These are phyloP conservation scores for Araneus ventricosus DNA, from an alignment of 1,140 invertebrate genomes.

Conservation along the genomic window DNA sequence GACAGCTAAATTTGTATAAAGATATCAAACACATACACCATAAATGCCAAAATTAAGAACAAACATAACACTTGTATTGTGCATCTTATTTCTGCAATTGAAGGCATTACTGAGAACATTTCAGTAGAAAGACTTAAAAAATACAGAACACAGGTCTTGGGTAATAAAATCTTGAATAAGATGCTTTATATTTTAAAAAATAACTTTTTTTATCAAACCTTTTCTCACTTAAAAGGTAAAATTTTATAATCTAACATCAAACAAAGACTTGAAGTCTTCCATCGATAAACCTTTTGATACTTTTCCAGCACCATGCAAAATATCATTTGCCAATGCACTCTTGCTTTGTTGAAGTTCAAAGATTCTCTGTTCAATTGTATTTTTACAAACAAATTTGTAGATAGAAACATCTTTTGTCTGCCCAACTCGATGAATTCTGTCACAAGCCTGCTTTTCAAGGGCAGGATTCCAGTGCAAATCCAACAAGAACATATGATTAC, in stretches of 20 bases:
- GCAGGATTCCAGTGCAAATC: slow-evolving; percentile 99
- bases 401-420: slow-evolving; percentile 87
- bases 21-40: no score
- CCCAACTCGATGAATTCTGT: slow-evolving; percentile 92
- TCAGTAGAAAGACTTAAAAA: no score
- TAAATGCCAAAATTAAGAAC: no score
- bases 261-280: slow-evolving; percentile 89
- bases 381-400: slow-evolving; percentile 93
- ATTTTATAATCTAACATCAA: slow-evolving; percentile 82
- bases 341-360: slow-evolving; percentile 92
- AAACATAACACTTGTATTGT: no score
- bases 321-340: slow-evolving; percentile 87
- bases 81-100: no score
- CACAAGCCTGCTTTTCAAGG: slow-evolving; percentile 97
- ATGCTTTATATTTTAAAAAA: neutral
- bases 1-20: no score
- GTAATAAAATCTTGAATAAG: neutral
- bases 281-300: slow-evolving; percentile 85
- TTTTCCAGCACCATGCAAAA: slow-evolving; percentile 85
- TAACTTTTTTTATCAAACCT: neutral
- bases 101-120: no score
- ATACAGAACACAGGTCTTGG: no score
- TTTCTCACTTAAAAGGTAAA: neutral
- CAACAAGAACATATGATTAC: slow-evolving; percentile 92
- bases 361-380: slow-evolving; percentile 94